Evolutionary conservation across 2,113 vertebrate genomes (phyloP).

Genomic region (human): DNA sequence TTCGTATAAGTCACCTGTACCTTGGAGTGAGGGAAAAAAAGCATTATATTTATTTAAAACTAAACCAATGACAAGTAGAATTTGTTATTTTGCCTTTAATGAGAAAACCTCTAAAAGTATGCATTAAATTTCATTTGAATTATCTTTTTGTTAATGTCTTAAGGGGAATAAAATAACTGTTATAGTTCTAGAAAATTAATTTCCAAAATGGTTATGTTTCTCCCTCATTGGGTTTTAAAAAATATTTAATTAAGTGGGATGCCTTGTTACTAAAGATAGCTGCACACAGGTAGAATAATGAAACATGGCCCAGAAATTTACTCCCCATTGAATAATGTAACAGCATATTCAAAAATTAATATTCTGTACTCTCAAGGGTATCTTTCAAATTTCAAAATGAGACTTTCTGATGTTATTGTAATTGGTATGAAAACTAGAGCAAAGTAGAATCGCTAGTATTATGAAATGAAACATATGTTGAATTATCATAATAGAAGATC

Average conservation of each 20-base stretch:
- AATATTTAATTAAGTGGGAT: not conserved
- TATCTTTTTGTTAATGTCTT: not conserved
- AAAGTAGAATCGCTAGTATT: not conserved
- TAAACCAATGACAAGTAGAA: not conserved
- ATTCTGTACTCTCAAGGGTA: not conserved
- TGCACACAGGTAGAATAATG: not conserved
- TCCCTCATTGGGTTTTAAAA: not conserved
- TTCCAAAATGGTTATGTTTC: not conserved
- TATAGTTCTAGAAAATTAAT: not conserved
- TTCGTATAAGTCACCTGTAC: not conserved
- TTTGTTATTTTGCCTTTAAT: not conserved
- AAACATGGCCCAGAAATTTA: not conserved
- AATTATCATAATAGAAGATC: constrained; percentile 42
- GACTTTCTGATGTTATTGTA: not conserved
- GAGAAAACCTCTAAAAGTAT: not conserved
- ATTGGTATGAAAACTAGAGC: constrained; percentile 46
- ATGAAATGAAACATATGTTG: constrained; percentile 37
- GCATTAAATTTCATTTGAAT: not conserved
- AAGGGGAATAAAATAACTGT: not conserved
- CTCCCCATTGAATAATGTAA: not conserved
- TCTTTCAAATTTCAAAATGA: constrained; percentile 34
- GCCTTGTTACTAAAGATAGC: not conserved
- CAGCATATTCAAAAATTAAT: constrained; percentile 20
- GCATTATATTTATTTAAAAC: not conserved
- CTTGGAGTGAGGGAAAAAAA: not conserved